A percentile compares a stretch with the other conserved stretches of the same genome.
Conservation (phyloP, 2,888 invertebrate genomes). For the Antitype chi region DNA sequence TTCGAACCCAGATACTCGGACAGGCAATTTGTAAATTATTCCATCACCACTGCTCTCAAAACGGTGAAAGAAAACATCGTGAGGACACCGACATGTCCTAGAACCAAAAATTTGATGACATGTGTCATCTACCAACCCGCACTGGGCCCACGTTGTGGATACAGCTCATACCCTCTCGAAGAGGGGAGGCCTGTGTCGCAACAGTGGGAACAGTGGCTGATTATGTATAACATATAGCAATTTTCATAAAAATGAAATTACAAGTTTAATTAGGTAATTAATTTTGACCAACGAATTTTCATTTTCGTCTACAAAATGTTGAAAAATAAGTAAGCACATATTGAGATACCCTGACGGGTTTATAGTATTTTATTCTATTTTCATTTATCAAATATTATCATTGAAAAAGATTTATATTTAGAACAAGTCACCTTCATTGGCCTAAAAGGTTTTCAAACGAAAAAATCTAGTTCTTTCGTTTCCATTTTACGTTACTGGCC, state of each 20-base stretch:
- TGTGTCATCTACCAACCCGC: too few species aligned
- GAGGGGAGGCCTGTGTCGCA: too few species aligned
- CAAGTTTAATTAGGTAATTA: not conserved
- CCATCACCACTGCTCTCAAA: too few species aligned
- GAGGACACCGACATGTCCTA: too few species aligned
- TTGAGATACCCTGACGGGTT: not conserved
- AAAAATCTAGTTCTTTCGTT: not conserved
- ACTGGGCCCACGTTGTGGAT: too few species aligned
- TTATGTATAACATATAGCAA: not conserved
- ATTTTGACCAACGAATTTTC: not conserved
- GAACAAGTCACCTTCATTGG: not conserved
- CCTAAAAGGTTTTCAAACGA: not conserved
- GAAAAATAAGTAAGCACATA: not conserved
- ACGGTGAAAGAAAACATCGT: too few species aligned
- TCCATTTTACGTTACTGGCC: slow-evolving; percentile 25
- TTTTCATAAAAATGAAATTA: not conserved
- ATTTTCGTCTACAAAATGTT: not conserved
- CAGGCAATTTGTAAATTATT: too few species aligned
- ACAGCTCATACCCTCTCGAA: too few species aligned
- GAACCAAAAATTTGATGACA: too few species aligned
- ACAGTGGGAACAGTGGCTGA: too few species aligned
- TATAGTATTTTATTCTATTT: not conserved
- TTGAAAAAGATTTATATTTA: not conserved
- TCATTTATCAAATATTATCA: not conserved
- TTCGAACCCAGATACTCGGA: too few species aligned